Percentiles rank a stretch among this genome's conserved stretches.
Conservation (phyloP, 2,888 invertebrate species). For the Aphidoletes aphidimyza region DNA sequence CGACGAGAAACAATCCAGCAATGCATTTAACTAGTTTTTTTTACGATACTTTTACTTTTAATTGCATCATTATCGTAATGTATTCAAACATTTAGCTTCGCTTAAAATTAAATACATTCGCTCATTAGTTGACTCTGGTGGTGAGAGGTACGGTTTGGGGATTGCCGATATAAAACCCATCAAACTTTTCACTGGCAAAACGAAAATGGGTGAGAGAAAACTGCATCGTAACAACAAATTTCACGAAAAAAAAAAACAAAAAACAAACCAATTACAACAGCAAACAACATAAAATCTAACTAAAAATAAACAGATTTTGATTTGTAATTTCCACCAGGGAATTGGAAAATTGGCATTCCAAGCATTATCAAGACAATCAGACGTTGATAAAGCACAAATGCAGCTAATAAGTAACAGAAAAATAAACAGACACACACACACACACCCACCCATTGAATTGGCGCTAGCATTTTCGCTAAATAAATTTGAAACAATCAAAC, state of each 20-base stretch:
- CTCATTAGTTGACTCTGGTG: neutral
- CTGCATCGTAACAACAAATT: too few relatives aligned
- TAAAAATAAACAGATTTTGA: neutral
- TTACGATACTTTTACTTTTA: constrained; percentile 33
- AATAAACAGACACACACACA: too few relatives aligned
- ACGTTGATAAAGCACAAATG: neutral
- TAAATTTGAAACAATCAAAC: constrained; percentile 8
- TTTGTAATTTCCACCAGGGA: constrained; percentile 1
- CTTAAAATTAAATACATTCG: constrained; percentile 6
- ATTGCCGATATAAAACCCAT: neutral
- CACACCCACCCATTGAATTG: too few relatives aligned
- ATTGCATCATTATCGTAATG: constrained; percentile 49
- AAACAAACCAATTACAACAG: too few relatives aligned
- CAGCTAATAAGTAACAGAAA: neutral
- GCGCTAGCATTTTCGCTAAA: neutral
- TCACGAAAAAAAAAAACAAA: neutral
- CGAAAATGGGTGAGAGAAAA: too few relatives aligned
- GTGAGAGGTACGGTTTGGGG: neutral
- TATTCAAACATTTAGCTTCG: constrained; percentile 12
- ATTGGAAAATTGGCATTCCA: constrained; percentile 24
- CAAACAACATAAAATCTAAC: too few relatives aligned
- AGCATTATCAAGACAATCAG: neutral
- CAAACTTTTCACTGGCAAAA: neutral
- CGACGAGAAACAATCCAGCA: constrained; percentile 15
- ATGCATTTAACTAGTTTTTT: constrained; percentile 30